Percentiles rank a stretch among this genome's conserved stretches.
Evolutionary conservation across 2,797 vertebrate species (phyloP).

Genomic region (Centropyge bicolor): DNA sequence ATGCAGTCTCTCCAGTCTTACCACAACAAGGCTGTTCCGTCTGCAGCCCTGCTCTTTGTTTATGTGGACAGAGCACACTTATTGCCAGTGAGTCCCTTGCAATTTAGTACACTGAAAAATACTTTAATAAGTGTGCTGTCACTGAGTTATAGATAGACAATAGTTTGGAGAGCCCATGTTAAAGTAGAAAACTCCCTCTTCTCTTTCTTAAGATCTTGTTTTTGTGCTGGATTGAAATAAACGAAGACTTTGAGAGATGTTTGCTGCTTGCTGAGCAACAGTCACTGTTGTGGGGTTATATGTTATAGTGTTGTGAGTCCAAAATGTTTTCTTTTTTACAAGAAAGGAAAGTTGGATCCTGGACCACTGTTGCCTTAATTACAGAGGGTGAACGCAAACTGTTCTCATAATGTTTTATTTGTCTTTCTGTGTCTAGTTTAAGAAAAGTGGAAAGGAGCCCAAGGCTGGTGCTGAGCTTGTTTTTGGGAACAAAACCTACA

Average conservation of each 20-base stretch:
- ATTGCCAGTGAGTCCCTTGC: constrained; percentile 85
- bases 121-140: background rate
- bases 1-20: constrained; percentile 88
- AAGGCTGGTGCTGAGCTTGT: constrained; percentile 85
- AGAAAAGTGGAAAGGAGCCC: constrained; percentile 90
- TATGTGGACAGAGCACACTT: constrained; percentile 87
- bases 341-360: constrained; percentile 14
- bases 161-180: background rate
- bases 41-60: constrained; percentile 89
- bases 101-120: constrained; percentile 4
- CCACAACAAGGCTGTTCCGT: constrained; percentile 85
- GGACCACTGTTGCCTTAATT: constrained; percentile 1
- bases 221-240: background rate
- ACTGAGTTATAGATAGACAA: background rate
- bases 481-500: constrained; percentile 83
- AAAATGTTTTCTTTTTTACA: background rate
- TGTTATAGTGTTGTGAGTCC: background rate
- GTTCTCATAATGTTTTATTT: constrained; percentile 1
- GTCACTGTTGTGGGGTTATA: background rate
- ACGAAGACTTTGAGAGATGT: background rate
- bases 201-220: background rate
- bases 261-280: background rate
- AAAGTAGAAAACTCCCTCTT: background rate
- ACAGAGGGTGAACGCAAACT: constrained; percentile 16
- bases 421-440: constrained; percentile 80